A percentile compares a stretch with the other conserved stretches of the same genome.
phyloP scores from a whole-genome alignment of 2,888 invertebrate species.

The Ectemnius continuus region DNA sequence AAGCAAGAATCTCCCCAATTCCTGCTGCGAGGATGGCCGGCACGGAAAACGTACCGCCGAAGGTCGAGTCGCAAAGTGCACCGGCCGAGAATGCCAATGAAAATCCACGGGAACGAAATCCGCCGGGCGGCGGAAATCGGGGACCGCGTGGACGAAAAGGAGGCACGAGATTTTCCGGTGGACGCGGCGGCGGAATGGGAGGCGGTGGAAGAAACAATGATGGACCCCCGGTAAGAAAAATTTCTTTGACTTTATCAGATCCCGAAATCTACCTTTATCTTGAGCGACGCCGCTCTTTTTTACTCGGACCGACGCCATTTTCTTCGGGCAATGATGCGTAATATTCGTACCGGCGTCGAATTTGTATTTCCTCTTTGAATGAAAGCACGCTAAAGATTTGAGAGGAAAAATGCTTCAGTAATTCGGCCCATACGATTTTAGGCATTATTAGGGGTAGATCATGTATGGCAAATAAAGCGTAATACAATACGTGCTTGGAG shows the following conservation, averaged over 20 bases:
- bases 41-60: conserved; percentile 67
- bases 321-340: conserved; percentile 33
- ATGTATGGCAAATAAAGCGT: not conserved
- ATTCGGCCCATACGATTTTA: not conserved
- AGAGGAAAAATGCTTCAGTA: too few species aligned
- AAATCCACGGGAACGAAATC: conserved; percentile 64
- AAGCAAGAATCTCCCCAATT: not conserved
- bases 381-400: too few species aligned
- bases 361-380: not conserved
- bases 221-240: conserved; percentile 56
- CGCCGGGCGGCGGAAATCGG: conserved; percentile 62
- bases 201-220: conserved; percentile 62
- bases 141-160: conserved; percentile 71
- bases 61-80: conserved; percentile 56
- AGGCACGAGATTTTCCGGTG: conserved; percentile 70
- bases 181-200: conserved; percentile 68
- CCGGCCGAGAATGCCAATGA: conserved; percentile 66
- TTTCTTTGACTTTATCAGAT: not conserved
- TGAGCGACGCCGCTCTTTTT: not conserved
- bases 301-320: conserved; percentile 35
- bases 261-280: not conserved
- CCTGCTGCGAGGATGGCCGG: conserved; percentile 56
- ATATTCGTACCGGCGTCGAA: not conserved
- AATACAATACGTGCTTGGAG: too few species aligned
- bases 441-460: not conserved